A percentile compares a stretch with the other conserved stretches of the same genome.
These are phyloP conservation scores for Otolemur crassicaudatus DNA, from an alignment of 2,797 vertebrate species.

Conservation along the genomic window DNA sequence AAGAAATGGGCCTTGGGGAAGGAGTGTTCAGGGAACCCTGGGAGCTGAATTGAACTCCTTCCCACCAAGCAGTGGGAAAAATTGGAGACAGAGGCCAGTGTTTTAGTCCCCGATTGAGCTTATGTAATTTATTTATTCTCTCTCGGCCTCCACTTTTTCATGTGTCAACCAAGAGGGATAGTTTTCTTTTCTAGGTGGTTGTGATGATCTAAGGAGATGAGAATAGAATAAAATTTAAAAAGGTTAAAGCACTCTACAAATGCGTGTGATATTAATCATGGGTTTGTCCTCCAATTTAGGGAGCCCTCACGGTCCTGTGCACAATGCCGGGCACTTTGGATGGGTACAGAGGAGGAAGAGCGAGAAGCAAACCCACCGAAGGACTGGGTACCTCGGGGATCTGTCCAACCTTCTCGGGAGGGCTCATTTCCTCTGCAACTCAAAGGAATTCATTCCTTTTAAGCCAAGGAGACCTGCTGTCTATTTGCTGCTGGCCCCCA, in stretches of 20 bases:
- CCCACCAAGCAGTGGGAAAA: rapidly evolving
- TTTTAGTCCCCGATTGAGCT: neutral
- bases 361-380: rapidly evolving
- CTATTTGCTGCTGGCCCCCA: neutral
- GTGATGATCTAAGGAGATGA: neutral
- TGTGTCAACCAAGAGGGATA: neutral
- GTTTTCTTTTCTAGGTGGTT: neutral
- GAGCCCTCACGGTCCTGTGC: rapidly evolving
- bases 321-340: rapidly evolving
- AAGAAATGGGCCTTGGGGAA: neutral
- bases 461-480: neutral
- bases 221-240: neutral
- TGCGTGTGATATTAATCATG: rapidly evolving
- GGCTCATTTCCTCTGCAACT: neutral
- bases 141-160: neutral
- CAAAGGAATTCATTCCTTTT: neutral
- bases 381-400: neutral
- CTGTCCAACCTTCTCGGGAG: neutral
- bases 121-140: neutral
- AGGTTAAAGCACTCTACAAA: neutral
- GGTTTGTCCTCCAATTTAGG: neutral
- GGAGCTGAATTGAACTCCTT: neutral
- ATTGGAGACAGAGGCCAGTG: neutral
- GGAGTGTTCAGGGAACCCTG: neutral
- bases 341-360: rapidly evolving